Base-by-base conservation (phyloP, 2,888 invertebrate genomes). In the Strigamia crassipes region DNA sequence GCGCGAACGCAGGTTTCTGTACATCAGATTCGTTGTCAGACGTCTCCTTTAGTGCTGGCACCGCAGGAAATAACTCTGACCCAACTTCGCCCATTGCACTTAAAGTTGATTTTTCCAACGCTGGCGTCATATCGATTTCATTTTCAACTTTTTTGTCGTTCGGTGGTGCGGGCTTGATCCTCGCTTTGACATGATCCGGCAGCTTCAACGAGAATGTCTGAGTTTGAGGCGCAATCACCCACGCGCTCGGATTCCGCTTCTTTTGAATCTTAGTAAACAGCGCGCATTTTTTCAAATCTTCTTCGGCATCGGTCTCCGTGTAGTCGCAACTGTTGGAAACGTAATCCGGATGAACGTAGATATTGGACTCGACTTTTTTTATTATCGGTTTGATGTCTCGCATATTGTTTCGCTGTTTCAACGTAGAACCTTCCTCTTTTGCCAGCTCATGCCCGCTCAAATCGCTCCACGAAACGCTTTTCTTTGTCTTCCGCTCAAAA, bases 391-490 rank as follows among this genome's bases (percentile, higher is more conserved):
- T 81, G n/a, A 81, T 77, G 9, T 27, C 31, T 0, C 34, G 42
- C n/a, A 78, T 27, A 15, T 31, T 34, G 3, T 31, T 21, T 13
- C 13, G 9, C 18, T 41, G 34, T 23, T 73, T 41, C 10, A 23
- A 15, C 6, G 18, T 31, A 1, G 77, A 41, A 12, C 34, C 27
- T 38, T 61, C 81, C 23, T 80, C 80, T n/a, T 9, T 46, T 4
- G 73, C 21, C 78, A 81, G 27, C 21, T 34, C 81, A 8, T 38
- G 77, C 0, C 81, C 81, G n/a, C 81, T 81, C 13, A 81, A 77
- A n/a, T 81, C 81, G 23, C 81, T 56, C 81, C 81, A 81, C n/a
- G 81, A 81, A 18, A 81, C 81, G n/a, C 77, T 78, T 41, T 81
- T 81, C 23, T 81, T 81, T 8, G 66, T 23, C 66, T 81, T 81